Percentiles rank a stretch among this genome's conserved stretches.
Conservation (phyloP, 2,113 vertebrate species). For the Salvelinus fontinalis region DNA sequence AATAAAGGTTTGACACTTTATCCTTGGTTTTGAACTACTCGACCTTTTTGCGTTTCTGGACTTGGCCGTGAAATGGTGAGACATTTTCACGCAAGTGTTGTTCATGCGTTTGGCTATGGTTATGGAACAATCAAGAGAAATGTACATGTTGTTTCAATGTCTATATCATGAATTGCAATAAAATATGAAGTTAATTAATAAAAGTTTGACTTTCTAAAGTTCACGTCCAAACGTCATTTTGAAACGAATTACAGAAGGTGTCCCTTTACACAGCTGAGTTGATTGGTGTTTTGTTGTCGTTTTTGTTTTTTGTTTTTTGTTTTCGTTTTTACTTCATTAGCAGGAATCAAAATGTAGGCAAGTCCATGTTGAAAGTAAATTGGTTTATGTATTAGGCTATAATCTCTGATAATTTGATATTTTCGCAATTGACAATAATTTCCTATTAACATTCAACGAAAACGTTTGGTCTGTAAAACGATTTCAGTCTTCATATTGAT, state of each 20-base stretch:
- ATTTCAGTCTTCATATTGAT: neutral
- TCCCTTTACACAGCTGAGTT: neutral
- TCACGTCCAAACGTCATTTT: neutral
- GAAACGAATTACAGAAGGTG: neutral
- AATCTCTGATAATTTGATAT: neutral
- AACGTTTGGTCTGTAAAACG: neutral
- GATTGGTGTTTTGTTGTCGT: neutral
- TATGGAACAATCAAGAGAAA: neutral
- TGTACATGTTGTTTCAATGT: neutral
- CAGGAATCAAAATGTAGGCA: neutral
- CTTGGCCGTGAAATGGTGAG: neutral
- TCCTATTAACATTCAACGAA: neutral
- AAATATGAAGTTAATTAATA: neutral
- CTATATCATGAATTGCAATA: neutral
- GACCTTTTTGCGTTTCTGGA: neutral
- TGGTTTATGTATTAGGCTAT: neutral
- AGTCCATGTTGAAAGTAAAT: neutral
- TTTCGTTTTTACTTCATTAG: neutral
- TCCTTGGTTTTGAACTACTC: neutral
- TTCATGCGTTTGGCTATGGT: neutral
- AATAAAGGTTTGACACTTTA: too few relatives aligned
- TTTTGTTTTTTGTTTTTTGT: too few relatives aligned
- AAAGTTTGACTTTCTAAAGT: neutral
- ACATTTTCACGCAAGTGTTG: neutral
- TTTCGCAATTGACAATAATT: neutral